Conservation (phyloP, 2,888 invertebrate genomes). For the Lypha dubia region DNA sequence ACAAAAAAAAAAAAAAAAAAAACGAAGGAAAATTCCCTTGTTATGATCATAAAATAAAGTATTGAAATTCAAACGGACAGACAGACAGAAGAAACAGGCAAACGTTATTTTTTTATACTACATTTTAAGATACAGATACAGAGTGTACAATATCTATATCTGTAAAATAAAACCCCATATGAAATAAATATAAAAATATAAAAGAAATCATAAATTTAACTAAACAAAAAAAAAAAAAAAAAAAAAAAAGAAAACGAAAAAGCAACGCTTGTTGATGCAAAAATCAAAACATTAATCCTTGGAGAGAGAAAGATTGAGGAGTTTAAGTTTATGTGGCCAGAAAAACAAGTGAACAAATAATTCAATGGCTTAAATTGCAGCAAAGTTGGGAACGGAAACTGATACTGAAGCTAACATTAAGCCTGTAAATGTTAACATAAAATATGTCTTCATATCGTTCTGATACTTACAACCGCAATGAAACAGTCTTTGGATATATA, state of each 20-base stretch:
- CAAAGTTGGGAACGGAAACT: constrained; percentile 66
- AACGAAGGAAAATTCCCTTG: constrained; percentile 54
- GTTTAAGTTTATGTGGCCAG: constrained; percentile 52
- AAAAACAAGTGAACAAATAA: neutral
- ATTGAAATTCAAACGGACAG: constrained; percentile 30
- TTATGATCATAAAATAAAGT: constrained; percentile 64
- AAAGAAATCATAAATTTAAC: constrained; percentile 70
- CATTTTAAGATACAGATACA: neutral
- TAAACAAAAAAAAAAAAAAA: constrained; percentile 2
- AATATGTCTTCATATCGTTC: constrained; percentile 57
- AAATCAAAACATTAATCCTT: constrained; percentile 69
- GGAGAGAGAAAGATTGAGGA: constrained; percentile 38
- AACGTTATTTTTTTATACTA: neutral
- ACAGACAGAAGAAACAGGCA: neutral
- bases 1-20: no score
- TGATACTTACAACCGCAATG: constrained; percentile 21
- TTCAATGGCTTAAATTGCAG: constrained; percentile 11
- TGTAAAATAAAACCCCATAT: constrained; percentile 59
- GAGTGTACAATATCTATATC: constrained; percentile 21
- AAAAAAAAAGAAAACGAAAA: no score
- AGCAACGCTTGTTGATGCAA: constrained; percentile 50
- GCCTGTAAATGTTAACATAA: constrained; percentile 44
- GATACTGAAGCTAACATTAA: constrained; percentile 58
- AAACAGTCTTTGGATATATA: neutral
- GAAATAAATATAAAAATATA: constrained; percentile 58